A percentile compares a stretch with the other conserved stretches of the same genome.
These are phyloP conservation scores for Saccostrea echinata DNA, from an alignment of 1,140 invertebrate genomes.

Conservation along the genomic window DNA sequence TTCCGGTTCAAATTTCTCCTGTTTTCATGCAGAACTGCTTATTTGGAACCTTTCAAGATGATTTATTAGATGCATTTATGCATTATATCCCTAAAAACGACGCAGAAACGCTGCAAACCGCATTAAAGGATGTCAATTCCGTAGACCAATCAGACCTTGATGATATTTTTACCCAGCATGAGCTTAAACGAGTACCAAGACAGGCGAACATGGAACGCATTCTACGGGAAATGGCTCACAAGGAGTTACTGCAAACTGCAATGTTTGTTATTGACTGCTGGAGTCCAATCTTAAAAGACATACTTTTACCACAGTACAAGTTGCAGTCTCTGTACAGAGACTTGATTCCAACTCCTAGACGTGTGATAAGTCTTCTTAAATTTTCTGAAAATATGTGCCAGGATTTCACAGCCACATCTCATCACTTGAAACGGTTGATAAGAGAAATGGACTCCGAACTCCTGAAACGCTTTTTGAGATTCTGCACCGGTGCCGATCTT, in stretches of 20 bases:
- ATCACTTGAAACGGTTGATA: slow-evolving; percentile 50
- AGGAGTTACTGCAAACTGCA: slow-evolving; percentile 49
- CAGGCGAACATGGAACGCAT: slow-evolving; percentile 45
- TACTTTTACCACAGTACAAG: slow-evolving; percentile 28
- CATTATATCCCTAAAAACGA: slow-evolving; percentile 52
- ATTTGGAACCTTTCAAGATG: slow-evolving; percentile 41
- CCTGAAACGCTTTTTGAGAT: slow-evolving; percentile 51
- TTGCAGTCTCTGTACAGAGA: slow-evolving; percentile 45
- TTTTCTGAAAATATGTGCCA: too few species aligned
- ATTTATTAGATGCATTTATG: slow-evolving; percentile 46
- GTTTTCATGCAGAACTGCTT: slow-evolving; percentile 54
- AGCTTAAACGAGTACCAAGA: slow-evolving; percentile 44
- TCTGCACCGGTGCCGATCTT: slow-evolving; percentile 50
- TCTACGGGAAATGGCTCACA: slow-evolving; percentile 50
- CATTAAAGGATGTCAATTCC: slow-evolving; percentile 41
- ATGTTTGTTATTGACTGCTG: slow-evolving; percentile 56
- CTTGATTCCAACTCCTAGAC: too few species aligned
- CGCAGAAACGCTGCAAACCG: slow-evolving; percentile 18
- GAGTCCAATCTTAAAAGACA: slow-evolving; percentile 32
- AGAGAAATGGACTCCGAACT: slow-evolving; percentile 42
- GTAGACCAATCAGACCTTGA: slow-evolving; percentile 49
- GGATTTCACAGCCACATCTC: too few species aligned
- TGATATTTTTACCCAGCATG: slow-evolving; percentile 36
- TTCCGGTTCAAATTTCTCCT: slow-evolving; percentile 53
- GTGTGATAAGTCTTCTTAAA: too few species aligned